Conservation (phyloP, 2,888 invertebrate species). For the Timema podura region DNA sequence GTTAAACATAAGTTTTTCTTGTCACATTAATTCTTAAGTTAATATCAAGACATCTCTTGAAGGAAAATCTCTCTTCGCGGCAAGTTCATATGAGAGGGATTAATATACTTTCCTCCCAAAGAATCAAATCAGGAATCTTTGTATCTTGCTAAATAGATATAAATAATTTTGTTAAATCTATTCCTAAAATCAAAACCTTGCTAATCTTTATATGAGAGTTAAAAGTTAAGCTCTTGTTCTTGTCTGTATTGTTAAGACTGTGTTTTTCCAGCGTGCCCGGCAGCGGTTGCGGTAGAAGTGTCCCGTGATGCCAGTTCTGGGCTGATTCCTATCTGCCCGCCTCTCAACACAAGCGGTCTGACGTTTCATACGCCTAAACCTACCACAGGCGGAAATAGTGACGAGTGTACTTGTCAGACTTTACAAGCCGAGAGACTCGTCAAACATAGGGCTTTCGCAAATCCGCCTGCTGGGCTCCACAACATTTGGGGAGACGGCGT, state of each 20-base stretch:
- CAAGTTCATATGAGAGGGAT: too few species aligned
- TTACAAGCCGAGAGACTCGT: slow-evolving; percentile 84
- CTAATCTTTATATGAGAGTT: too few species aligned
- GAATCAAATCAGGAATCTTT: too few species aligned
- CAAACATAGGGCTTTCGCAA: slow-evolving; percentile 84
- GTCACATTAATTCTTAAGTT: too few species aligned
- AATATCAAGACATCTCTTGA: too few species aligned
- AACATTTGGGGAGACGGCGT: slow-evolving; percentile 64
- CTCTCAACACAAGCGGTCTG: slow-evolving; percentile 81
- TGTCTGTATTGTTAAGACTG: neutral
- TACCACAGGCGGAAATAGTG: slow-evolving; percentile 80
- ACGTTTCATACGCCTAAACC: slow-evolving; percentile 67
- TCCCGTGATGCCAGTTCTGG: slow-evolving; percentile 74
- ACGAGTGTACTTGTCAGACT: slow-evolving; percentile 73
- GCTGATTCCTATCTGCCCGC: slow-evolving; percentile 78
- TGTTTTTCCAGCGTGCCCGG: slow-evolving; percentile 67
- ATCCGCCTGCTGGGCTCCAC: slow-evolving; percentile 80
- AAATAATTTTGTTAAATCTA: too few species aligned
- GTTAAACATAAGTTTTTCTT: too few species aligned
- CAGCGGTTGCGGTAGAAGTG: slow-evolving; percentile 81
- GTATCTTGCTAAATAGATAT: too few species aligned
- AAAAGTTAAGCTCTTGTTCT: too few species aligned
- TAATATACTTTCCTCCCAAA: too few species aligned
- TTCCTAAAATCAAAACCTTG: too few species aligned
- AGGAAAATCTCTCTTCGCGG: too few species aligned